A percentile compares a stretch with the other conserved stretches of the same genome.
Conservation (phyloP, 2,888 invertebrate species). For the Rotaria macrura region DNA sequence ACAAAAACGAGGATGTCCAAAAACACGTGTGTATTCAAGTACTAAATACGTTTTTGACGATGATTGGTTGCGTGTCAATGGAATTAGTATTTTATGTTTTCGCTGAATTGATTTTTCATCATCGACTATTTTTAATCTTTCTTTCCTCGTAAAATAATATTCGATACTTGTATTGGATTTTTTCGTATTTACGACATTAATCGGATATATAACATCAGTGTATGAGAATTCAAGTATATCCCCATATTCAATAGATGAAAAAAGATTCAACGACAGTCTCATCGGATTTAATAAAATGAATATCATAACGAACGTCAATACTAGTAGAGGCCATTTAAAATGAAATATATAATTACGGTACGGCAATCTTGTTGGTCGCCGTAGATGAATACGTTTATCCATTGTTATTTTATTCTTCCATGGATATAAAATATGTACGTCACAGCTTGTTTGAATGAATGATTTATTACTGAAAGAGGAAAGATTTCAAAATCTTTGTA, state of each 20-base stretch:
- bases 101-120: background rate
- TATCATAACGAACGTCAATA: background rate
- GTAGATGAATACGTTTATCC: background rate
- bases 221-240: background rate
- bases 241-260: background rate
- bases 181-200: background rate
- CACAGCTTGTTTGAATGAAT: too few relatives aligned
- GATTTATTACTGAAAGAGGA: too few relatives aligned
- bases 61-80: background rate
- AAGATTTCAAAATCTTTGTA: too few relatives aligned
- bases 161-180: background rate
- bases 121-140: background rate
- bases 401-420: background rate
- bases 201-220: background rate
- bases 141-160: background rate
- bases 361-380: background rate
- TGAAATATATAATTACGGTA: background rate
- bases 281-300: background rate
- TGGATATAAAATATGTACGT: too few relatives aligned
- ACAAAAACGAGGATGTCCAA: slow-evolving; percentile 26
- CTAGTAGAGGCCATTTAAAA: background rate
- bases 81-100: background rate
- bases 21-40: slow-evolving; percentile 27
- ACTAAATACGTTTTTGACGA: slow-evolving; percentile 8
- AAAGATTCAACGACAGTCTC: background rate